A percentile compares a stretch with the other conserved stretches of the same genome.
phyloP scores from a whole-genome alignment of 2,113 vertebrate species.

The Phaetusa simplex region DNA sequence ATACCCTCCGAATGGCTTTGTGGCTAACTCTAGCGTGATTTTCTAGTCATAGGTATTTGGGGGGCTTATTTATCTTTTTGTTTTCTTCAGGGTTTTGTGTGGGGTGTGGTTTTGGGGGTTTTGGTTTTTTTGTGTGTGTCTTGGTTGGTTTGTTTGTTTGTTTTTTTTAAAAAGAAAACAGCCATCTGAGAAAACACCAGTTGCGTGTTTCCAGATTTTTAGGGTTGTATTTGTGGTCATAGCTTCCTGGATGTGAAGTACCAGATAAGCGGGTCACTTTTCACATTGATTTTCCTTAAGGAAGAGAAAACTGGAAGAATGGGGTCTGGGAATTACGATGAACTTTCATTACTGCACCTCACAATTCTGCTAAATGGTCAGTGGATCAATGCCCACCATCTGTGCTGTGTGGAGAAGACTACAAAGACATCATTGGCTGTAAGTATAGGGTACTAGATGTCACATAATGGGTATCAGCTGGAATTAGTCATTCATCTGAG shows the following conservation, averaged over 20 bases:
- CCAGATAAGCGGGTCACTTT: not conserved
- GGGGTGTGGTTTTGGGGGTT: too few species aligned
- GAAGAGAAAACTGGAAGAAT: not conserved
- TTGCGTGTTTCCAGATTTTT: not conserved
- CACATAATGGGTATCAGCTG: not conserved
- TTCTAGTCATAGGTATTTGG: not conserved
- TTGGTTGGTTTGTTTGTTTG: not conserved
- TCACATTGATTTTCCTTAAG: slow-evolving; percentile 26
- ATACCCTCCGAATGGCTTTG: not conserved
- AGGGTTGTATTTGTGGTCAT: not conserved
- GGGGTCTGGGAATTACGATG: not conserved
- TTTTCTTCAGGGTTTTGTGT: not conserved
- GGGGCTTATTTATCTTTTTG: not conserved
- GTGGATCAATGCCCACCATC: not conserved
- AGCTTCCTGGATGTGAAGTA: not conserved
- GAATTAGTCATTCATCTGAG: not conserved
- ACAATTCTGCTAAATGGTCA: not conserved
- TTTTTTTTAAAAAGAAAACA: not conserved
- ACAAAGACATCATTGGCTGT: not conserved
- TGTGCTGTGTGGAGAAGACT: not conserved
- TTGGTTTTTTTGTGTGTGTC: rapidly evolving
- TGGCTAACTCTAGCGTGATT: not conserved
- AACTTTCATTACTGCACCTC: not conserved
- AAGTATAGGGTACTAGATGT: not conserved
- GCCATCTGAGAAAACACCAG: not conserved